Evolutionary conservation across 1,140 invertebrate genomes (phyloP).

Genomic region (Sinonovacula constricta): DNA sequence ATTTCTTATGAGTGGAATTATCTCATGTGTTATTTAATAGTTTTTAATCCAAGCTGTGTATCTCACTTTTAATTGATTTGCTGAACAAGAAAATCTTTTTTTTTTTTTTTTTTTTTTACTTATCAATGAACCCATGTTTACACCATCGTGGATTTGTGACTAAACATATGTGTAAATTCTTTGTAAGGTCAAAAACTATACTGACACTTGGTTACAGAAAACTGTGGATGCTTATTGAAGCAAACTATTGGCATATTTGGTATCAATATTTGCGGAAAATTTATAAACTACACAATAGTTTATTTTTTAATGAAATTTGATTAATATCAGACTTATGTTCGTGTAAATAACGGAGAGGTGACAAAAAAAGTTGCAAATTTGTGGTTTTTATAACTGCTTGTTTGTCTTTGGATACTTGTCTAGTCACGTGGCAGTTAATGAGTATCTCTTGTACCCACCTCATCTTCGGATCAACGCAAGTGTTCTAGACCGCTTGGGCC

Average conservation of each 20-base stretch:
- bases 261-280: neutral
- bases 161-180: no score
- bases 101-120: no score
- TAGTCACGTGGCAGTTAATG: conserved; percentile 2
- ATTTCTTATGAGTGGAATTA: no score
- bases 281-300: neutral
- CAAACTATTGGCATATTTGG: neutral
- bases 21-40: no score
- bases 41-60: no score
- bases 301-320: conserved; percentile 2
- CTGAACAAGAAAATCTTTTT: no score
- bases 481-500: conserved; percentile 19
- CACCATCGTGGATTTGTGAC: no score
- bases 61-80: no score
- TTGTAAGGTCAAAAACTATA: no score
- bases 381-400: conserved; percentile 1
- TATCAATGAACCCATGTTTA: no score
- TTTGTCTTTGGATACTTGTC: neutral
- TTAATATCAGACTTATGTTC: conserved; percentile 1
- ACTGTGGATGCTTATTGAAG: neutral
- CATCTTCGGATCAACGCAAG: conserved; percentile 22
- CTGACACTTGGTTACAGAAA: no score
- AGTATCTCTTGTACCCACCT: conserved; percentile 15
- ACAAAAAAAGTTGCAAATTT: conserved; percentile 8
- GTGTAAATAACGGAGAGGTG: neutral